Evolutionary conservation across 2,888 invertebrate species (phyloP), one percentile per base, ranked within the genome.

Genomic region (Podotricha telesiphe): DNA sequence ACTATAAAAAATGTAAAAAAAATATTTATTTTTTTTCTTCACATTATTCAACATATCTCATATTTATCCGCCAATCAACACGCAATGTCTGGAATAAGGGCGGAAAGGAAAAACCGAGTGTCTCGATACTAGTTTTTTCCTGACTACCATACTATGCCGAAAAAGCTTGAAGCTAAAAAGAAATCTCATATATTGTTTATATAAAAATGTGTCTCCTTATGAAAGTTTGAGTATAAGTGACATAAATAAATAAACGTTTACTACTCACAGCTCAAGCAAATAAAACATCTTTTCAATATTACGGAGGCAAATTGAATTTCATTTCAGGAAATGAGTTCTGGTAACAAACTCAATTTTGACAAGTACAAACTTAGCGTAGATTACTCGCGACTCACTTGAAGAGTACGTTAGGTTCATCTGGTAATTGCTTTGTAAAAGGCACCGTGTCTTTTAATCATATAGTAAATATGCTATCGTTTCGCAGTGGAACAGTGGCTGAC

Each of bases 291-390:
- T 68, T 67, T 50, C 66, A 64, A 71, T 65, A 72, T 74, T 71
- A 68, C 69, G 66, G 53, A 58, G 69, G 70, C 65, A 72, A 74
- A 72, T 72, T 74, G 72, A 66, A 71, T 71, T 68, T 68, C 61
- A 56, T 56, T 71, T 62, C 65, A 61, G 70, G 68, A 73, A 74
- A 74, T 71, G 69, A 70, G 66, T 67, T 74, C 67, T 56, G 63
- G 45, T 65, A 67, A 62, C 65, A 63, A 70, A 56, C 56, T 65
- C 65, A 61, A 68, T 68, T 67, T 70, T 67, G 66, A 63, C 62
- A 62, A 68, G 65, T 45, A 58, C 64, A 68, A 67, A 20, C 66
- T 71, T 56, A 68, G 65, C 55, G 63, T 48, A 66, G 63, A 71
- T 71, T 69, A 61, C 50, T 58, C 45, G 37, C 8, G 40, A 51